Evolutionary conservation across 2,113 vertebrate species (phyloP), one percentile per base, ranked within the genome.

Genomic region (Eleginops maclovinus): DNA sequence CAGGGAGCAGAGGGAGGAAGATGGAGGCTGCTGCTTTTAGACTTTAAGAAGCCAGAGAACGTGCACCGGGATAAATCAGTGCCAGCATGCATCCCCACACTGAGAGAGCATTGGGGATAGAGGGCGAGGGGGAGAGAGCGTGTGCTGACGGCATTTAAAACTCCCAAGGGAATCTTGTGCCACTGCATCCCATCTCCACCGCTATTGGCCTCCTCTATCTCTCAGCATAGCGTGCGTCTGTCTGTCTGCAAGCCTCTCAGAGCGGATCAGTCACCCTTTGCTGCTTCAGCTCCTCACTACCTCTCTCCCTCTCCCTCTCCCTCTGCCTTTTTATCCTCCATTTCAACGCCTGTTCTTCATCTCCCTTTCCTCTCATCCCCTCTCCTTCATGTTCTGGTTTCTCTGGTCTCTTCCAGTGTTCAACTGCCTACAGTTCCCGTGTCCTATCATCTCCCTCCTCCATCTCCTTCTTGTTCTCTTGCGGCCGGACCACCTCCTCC

Each of bases 241-340:
- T 84, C 87, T 82, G 69, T 91, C 77, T 92, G 71, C 82, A 88
- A 91, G 83, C 87, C 86, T 82, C 88, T 93, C 85, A 77, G 91
- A 91, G 88, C 76, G 77, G 93, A 93, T 94, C 93, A 93, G 93
- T 94, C 91, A 87, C 89, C 89, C 91, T 92, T 81, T 94, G 91
- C 91, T 92, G 91, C 86, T 93, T 93, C 87, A 94, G 93, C 93
- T 93, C 75, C 83, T 87, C 75, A 76, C 86, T 80, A 83, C 90
- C 85, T 81, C 82, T 77, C 84, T 78, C 69, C 49, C 77, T 75
- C 67, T 81, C 86, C 73, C 72, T 77, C 64, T 77, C 36, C 4
- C 69, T 80, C 73, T 43, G 10, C 79, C 67, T 81, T 82, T 36
- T 84, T 75, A 85, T 67, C 75, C 75, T 63, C 61, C 60, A 64